Base-by-base conservation (phyloP, 2,888 invertebrate genomes). In the Tenthredo mesomela region DNA sequence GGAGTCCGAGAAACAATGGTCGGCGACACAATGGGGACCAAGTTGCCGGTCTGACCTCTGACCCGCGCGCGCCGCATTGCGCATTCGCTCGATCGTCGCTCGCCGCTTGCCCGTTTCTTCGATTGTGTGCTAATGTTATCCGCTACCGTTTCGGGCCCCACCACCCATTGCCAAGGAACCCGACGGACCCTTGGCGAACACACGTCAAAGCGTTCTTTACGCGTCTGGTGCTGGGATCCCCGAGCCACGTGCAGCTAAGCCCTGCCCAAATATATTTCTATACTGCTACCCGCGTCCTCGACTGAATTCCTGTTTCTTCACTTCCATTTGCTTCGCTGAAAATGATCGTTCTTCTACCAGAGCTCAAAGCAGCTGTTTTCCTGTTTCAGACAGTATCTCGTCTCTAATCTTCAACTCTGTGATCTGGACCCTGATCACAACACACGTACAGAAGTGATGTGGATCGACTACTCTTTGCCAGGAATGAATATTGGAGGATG, bases 71-170 rank as follows among this genome's bases (percentile, higher is more conserved):
- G 86, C 85, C 84, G 86, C 87, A 86, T 85, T 86, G 82, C 88
- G 89, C 91, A 89, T 90, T 88, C 91, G 89, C 90, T 82, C 82
- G 91, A 92, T 91, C 90, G 90, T 89, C 87, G 80, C 61, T 82
- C 82, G 82, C 82, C 88, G 90, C 87, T 89, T 90, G 90, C 90
- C 89, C 90, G 89, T 90, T 82, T 82, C 82, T 82, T 90, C 93
- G 91, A 93, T 93, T 93, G 93, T 93, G 93, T 93, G 93, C 93
- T 93, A 93, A 93, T 93, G 91, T 88, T 87, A 86, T 87, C 87
- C 88, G 90, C 91, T 90, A 91, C 90, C 88, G 89, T 88, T 89
- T 88, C 89, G 88, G 86, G 86, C 70, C 67, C 82, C 47, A 70
- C 82, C 67, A 82, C 65, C 37, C 61, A 83, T 85, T 78, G 86